Conservation (phyloP, 1,140 invertebrate genomes). For the Heliothis subflexa region DNA sequence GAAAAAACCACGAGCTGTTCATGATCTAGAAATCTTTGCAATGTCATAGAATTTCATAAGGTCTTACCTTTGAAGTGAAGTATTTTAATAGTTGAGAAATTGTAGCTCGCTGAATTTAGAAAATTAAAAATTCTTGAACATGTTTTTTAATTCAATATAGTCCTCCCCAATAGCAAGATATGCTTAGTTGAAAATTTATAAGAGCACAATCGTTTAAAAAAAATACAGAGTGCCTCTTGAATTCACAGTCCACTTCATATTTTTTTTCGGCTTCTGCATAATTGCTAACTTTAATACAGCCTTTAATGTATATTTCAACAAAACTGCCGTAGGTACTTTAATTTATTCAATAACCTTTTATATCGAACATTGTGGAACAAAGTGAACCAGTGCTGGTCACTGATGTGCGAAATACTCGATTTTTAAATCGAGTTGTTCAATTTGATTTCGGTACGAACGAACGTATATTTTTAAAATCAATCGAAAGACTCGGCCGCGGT, state of each 20-base stretch:
- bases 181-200: too few species aligned
- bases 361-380: constrained; percentile 22
- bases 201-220: background rate
- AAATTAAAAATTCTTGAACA: too few species aligned
- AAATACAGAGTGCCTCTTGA: background rate
- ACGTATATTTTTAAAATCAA: constrained; percentile 38
- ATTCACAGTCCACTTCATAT: background rate
- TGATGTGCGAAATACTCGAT: constrained; percentile 22
- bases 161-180: too few species aligned
- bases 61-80: too few species aligned
- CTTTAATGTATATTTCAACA: constrained; percentile 9
- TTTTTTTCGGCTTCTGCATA: background rate
- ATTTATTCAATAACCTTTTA: constrained; percentile 37
- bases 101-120: too few species aligned
- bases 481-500: constrained; percentile 16
- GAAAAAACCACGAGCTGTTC: too few species aligned
- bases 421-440: constrained; percentile 44
- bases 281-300: background rate
- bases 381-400: constrained; percentile 7
- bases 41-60: too few species aligned
- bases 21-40: too few species aligned
- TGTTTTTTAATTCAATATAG: too few species aligned
- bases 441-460: constrained; percentile 25
- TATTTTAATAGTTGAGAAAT: too few species aligned
- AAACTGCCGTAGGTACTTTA: constrained; percentile 4